Conservation (phyloP, 2,113 vertebrate genomes). For the Ictidomys tridecemlineatus region DNA sequence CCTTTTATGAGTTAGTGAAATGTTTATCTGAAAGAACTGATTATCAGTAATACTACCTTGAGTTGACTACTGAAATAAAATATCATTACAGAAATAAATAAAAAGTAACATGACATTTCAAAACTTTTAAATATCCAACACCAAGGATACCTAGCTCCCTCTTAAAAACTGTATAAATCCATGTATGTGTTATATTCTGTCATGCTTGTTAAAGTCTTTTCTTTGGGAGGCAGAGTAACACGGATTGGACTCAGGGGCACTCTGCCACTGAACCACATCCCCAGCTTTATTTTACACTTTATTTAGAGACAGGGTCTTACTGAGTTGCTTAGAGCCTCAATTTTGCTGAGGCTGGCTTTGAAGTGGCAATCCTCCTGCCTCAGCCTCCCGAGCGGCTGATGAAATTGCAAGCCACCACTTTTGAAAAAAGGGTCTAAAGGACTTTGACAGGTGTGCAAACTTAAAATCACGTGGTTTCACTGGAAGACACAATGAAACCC, state of each 20-base stretch:
- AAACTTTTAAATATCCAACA: background rate
- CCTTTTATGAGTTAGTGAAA: background rate
- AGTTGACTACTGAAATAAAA: background rate
- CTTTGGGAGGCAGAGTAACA: too few relatives aligned
- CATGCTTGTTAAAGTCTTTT: background rate
- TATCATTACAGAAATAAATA: background rate
- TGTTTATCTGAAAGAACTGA: background rate
- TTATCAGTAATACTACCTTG: background rate
- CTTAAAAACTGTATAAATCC: background rate
- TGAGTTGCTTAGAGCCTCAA: too few relatives aligned
- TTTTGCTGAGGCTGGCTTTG: too few relatives aligned
- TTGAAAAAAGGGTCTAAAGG: background rate
- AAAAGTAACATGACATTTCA: too few relatives aligned
- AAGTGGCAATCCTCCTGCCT: too few relatives aligned
- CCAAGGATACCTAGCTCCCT: background rate
- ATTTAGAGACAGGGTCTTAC: too few relatives aligned
- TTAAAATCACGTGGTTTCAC: background rate
- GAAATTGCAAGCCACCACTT: background rate
- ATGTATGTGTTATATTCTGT: background rate
- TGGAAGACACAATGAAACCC: background rate
- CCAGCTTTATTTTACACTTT: too few relatives aligned
- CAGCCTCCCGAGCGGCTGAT: background rate
- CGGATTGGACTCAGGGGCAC: too few relatives aligned
- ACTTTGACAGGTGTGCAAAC: fast-evolving
- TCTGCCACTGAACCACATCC: too few relatives aligned